Conservation (phyloP, 2,113 vertebrate genomes). For the Trochalopteron elliotii region DNA sequence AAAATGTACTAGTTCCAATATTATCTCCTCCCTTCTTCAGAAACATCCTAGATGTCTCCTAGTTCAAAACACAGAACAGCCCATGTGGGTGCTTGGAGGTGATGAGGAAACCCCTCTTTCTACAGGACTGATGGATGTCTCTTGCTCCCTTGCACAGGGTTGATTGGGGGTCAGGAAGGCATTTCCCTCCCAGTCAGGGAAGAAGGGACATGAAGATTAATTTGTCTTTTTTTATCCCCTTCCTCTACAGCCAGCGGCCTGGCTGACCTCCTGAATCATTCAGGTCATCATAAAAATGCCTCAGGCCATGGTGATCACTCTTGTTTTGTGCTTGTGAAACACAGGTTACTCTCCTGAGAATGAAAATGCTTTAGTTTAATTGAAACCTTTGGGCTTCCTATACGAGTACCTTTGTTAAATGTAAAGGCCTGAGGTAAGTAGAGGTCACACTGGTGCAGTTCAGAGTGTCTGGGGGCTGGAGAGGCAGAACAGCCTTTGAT, state of each 20-base stretch:
- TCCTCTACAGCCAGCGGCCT: neutral
- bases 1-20: neutral
- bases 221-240: constrained; percentile 1
- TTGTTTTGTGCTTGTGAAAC: constrained; percentile 40
- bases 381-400: constrained; percentile 27
- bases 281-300: neutral
- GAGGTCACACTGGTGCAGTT: neutral
- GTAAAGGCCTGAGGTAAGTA: neutral
- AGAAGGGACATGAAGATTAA: neutral
- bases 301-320: neutral
- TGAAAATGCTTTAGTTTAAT: neutral
- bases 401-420: neutral
- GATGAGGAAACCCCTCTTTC: neutral
- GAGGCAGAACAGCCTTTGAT: neutral
- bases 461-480: neutral
- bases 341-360: neutral
- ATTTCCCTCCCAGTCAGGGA: neutral
- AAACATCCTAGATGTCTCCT: neutral
- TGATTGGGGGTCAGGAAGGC: neutral
- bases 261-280: neutral
- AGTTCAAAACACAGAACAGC: neutral
- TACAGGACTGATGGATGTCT: neutral
- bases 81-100: neutral
- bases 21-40: neutral
- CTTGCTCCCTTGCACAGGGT: neutral